A percentile compares a stretch with the other conserved stretches of the same genome.
Conservation (phyloP, 2,888 invertebrate species). For the Tinea semifulvella region DNA sequence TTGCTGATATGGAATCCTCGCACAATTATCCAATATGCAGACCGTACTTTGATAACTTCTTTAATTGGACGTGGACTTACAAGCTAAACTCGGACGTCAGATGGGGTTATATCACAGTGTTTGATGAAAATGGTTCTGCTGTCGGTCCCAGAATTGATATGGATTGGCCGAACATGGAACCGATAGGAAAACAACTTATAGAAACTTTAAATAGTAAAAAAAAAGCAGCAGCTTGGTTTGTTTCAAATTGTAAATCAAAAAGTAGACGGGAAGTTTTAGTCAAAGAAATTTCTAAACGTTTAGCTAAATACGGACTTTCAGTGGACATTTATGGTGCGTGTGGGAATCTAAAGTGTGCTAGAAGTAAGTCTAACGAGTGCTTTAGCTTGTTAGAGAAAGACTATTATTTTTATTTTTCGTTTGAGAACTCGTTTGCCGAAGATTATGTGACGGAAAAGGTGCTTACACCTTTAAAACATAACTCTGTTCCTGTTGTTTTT, state of each 20-base stretch:
- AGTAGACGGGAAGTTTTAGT: neutral
- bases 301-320: conserved; percentile 9
- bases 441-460: conserved; percentile 49
- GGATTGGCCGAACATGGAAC: conserved; percentile 14
- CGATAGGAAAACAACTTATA: conserved; percentile 22
- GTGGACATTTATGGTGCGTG: conserved; percentile 28
- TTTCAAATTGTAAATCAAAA: conserved; percentile 26
- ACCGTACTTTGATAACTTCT: conserved; percentile 33
- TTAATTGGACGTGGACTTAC: conserved; percentile 59
- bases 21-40: conserved; percentile 36
- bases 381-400: conserved; percentile 28
- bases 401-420: conserved; percentile 46
- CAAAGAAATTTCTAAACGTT: neutral
- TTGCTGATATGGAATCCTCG: conserved; percentile 36
- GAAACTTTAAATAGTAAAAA: conserved; percentile 28
- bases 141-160: conserved; percentile 21
- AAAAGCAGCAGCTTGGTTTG: conserved; percentile 39
- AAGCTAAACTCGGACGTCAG: conserved; percentile 46
- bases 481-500: conserved; percentile 71
- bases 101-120: conserved; percentile 44
- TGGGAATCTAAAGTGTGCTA: conserved; percentile 28
- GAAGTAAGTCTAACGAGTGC: conserved; percentile 25
- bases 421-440: conserved; percentile 32
- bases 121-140: conserved; percentile 27
- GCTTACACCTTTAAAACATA: conserved; percentile 55